These are phyloP conservation scores for Scrobipalpa atriplicella DNA, from an alignment of 2,888 invertebrate genomes.

Conservation along the genomic window DNA sequence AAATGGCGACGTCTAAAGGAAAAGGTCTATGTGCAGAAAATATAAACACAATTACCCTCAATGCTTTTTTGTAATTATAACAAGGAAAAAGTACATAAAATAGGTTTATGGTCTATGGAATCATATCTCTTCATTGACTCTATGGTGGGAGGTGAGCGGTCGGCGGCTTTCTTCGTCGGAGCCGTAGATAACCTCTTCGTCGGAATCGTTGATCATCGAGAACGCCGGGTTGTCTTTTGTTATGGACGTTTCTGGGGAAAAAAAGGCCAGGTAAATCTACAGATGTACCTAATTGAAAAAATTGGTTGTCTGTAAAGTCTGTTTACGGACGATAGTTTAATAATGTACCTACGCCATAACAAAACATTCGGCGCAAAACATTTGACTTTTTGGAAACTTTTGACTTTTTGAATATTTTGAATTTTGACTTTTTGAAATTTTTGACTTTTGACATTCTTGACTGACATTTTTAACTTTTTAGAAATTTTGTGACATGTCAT, in stretches of 20 bases:
- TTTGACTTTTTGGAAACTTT: too few relatives aligned
- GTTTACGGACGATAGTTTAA: too few relatives aligned
- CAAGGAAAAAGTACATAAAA: slow-evolving; percentile 56
- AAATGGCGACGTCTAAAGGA: too few relatives aligned
- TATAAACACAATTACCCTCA: background rate
- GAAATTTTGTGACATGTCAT: too few relatives aligned
- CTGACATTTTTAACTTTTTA: too few relatives aligned
- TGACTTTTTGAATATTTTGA: too few relatives aligned
- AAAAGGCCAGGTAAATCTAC: background rate
- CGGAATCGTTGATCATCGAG: slow-evolving; percentile 99
- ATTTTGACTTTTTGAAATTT: too few relatives aligned
- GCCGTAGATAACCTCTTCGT: slow-evolving; percentile 98
- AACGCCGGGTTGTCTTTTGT: slow-evolving; percentile 99
- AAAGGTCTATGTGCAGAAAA: background rate
- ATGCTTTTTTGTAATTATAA: slow-evolving; percentile 47
- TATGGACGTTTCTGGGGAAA: slow-evolving; percentile 90
- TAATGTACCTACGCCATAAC: too few relatives aligned
- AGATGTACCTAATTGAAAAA: background rate
- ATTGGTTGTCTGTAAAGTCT: too few relatives aligned
- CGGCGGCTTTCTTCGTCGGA: slow-evolving; percentile 94
- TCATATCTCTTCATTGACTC: slow-evolving; percentile 83
- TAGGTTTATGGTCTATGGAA: slow-evolving; percentile 45
- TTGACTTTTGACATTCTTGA: too few relatives aligned
- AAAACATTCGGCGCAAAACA: too few relatives aligned
- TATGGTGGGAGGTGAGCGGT: slow-evolving; percentile 87